These are phyloP conservation scores for Muscicapa striata DNA, from an alignment of 2,797 vertebrate genomes.

Conservation along the genomic window DNA sequence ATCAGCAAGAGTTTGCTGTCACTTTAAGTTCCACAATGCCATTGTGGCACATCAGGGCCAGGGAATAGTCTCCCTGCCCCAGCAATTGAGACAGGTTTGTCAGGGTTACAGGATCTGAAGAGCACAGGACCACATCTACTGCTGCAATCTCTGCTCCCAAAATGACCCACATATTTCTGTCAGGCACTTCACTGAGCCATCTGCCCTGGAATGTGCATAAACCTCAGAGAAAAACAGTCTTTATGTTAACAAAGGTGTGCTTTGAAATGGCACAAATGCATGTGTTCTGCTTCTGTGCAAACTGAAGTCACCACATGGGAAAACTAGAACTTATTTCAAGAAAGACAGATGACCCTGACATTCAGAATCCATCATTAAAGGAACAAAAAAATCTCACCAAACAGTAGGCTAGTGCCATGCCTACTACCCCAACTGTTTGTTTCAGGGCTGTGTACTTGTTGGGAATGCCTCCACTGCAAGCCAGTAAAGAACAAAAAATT, in stretches of 20 bases:
- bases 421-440: background rate
- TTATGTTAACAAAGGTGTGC: accelerated
- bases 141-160: background rate
- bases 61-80: background rate
- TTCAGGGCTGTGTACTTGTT: background rate
- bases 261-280: background rate
- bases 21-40: background rate
- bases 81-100: background rate
- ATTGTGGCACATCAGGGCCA: background rate
- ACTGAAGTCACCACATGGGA: background rate
- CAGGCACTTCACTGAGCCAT: background rate
- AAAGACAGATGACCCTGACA: background rate
- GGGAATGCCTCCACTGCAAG: background rate
- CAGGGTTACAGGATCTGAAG: background rate
- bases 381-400: background rate
- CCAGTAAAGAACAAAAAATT: background rate
- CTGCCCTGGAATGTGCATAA: background rate
- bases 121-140: background rate
- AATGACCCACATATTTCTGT: background rate
- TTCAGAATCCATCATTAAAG: background rate
- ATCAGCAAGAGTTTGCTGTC: background rate
- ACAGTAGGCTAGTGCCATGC: too few relatives aligned
- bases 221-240: background rate
- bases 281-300: background rate
- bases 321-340: background rate